Evolutionary conservation across 2,797 vertebrate genomes (phyloP).

Genomic region (Poeciliopsis paucimaculata): DNA sequence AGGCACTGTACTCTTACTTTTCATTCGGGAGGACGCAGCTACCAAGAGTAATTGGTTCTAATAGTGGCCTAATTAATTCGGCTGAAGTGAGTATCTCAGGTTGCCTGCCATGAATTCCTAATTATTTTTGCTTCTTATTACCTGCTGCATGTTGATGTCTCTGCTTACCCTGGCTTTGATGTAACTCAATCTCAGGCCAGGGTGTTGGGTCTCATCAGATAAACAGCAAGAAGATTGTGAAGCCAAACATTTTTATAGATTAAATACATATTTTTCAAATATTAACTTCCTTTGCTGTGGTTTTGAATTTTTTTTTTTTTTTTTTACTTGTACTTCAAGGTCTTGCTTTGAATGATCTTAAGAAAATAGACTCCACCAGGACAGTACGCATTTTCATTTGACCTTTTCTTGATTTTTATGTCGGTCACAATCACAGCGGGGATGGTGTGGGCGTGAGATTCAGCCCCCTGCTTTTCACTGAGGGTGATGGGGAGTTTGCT

Average conservation of each 20-base stretch:
- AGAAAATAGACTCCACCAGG: slow-evolving; percentile 47
- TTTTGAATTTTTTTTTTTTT: slow-evolving; percentile 7
- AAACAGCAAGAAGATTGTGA: neutral
- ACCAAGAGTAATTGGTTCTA: slow-evolving; percentile 4
- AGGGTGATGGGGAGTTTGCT: slow-evolving; percentile 40
- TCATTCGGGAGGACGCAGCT: neutral
- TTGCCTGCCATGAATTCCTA: slow-evolving; percentile 4
- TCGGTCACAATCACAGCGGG: slow-evolving; percentile 42
- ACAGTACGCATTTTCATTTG: slow-evolving; percentile 42
- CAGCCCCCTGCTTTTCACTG: slow-evolving; percentile 37
- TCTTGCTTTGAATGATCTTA: slow-evolving; percentile 1
- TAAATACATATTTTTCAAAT: slow-evolving; percentile 11
- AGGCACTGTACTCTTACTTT: neutral
- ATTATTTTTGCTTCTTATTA: slow-evolving; percentile 1
- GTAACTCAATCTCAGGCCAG: neutral
- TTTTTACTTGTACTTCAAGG: slow-evolving; percentile 13
- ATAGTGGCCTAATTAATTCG: neutral
- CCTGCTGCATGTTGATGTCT: neutral
- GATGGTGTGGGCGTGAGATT: slow-evolving; percentile 41
- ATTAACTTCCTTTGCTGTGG: neutral
- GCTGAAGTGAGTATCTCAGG: neutral
- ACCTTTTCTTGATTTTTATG: slow-evolving; percentile 45
- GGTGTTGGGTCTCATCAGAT: neutral
- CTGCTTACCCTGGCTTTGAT: neutral
- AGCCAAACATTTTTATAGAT: too few species aligned